phyloP scores from a whole-genome alignment of 2,888 invertebrate genomes.

The Pristionchus japonicus region DNA sequence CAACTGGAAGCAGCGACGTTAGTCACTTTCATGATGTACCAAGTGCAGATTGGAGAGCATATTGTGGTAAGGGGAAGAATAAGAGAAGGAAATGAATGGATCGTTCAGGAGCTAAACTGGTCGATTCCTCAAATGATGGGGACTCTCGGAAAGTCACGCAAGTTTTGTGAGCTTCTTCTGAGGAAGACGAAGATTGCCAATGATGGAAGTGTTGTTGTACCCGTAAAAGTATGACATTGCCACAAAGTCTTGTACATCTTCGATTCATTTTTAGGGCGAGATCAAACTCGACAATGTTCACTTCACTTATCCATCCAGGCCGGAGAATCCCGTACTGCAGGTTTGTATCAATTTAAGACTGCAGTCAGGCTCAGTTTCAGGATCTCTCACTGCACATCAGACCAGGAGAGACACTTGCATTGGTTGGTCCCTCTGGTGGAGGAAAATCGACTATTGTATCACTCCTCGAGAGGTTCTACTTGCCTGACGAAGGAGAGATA shows the following conservation, averaged over 20 bases:
- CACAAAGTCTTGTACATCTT: neutral
- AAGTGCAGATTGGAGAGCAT: slow-evolving; percentile 74
- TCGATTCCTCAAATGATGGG: slow-evolving; percentile 77
- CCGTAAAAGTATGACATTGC: neutral
- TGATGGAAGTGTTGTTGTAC: neutral
- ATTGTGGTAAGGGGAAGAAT: neutral
- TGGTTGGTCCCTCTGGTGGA: slow-evolving; percentile 76
- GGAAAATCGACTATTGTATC: slow-evolving; percentile 77
- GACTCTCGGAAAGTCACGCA: slow-evolving; percentile 76
- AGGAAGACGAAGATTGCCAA: slow-evolving; percentile 48
- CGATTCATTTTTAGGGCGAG: slow-evolving; percentile 78
- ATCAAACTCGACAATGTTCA: slow-evolving; percentile 83
- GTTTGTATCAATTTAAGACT: slow-evolving; percentile 70
- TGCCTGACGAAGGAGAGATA: slow-evolving; percentile 74
- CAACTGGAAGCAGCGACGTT: slow-evolving; percentile 59
- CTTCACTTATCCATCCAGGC: slow-evolving; percentile 89
- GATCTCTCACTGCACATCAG: slow-evolving; percentile 68
- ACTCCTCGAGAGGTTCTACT: slow-evolving; percentile 76
- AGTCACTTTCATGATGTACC: slow-evolving; percentile 76
- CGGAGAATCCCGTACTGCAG: slow-evolving; percentile 83
- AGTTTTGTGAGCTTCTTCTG: slow-evolving; percentile 62
- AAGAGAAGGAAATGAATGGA: neutral
- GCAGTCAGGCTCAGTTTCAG: neutral
- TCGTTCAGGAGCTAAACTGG: slow-evolving; percentile 72
- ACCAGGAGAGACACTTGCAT: slow-evolving; percentile 76